phyloP scores from a whole-genome alignment of 2,888 invertebrate species.

The Aphodius granarius region DNA sequence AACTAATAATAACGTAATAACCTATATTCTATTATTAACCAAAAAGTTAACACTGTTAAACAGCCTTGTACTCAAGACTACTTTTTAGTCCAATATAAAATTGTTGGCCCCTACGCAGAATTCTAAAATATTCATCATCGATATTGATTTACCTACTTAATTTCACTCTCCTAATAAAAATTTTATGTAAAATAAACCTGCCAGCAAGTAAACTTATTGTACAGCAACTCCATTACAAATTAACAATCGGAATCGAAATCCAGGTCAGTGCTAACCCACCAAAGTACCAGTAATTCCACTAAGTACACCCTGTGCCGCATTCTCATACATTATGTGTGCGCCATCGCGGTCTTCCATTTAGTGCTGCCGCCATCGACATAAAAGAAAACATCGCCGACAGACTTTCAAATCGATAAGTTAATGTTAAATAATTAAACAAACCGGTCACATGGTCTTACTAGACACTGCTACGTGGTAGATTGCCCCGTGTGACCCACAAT shows the following conservation, averaged over 20 bases:
- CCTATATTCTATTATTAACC: too few relatives aligned
- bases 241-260: not conserved
- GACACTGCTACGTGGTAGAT: conserved; percentile 32
- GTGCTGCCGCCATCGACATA: not conserved
- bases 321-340: not conserved
- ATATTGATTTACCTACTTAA: not conserved
- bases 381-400: not conserved
- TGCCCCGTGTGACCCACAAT: conserved; percentile 6
- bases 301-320: not conserved
- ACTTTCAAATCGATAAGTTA: conserved; percentile 22
- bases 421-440: conserved; percentile 49
- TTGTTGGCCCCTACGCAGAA: not conserved
- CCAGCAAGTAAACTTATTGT: not conserved
- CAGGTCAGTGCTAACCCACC: not conserved
- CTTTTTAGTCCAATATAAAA: too few relatives aligned
- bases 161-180: not conserved
- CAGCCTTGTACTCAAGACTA: too few relatives aligned
- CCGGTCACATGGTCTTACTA: conserved; percentile 45
- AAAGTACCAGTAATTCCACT: not conserved
- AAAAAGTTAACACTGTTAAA: too few relatives aligned
- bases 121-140: not conserved
- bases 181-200: not conserved
- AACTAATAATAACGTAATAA: too few relatives aligned
- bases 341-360: not conserved
- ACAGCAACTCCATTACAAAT: not conserved